A percentile compares a stretch with the other conserved stretches of the same genome.
Conservation (phyloP, 2,113 vertebrate genomes). For the Lepidiolamprologus cunningtoni region DNA sequence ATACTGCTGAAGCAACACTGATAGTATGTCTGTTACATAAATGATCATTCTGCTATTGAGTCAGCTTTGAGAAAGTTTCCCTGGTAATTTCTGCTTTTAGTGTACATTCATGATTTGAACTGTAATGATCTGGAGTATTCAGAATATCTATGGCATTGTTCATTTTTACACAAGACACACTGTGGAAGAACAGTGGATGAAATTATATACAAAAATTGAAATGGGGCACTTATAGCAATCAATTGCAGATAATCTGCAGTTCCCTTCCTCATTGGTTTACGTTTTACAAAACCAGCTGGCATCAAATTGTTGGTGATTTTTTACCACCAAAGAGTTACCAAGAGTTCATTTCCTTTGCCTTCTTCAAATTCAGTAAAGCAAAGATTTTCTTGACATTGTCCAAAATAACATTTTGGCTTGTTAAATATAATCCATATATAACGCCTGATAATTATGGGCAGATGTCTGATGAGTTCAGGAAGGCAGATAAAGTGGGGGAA, state of each 20-base stretch:
- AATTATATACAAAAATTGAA: background rate
- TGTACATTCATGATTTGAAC: background rate
- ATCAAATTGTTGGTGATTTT: background rate
- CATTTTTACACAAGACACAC: background rate
- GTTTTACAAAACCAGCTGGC: background rate
- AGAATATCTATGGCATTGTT: background rate
- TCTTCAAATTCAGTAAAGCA: background rate
- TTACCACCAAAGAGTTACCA: background rate
- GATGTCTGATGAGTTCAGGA: background rate
- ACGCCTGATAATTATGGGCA: background rate
- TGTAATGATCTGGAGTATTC: background rate
- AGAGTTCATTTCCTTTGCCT: background rate
- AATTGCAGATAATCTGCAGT: background rate
- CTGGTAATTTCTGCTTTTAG: background rate
- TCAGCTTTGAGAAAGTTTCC: background rate
- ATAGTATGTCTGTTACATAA: background rate
- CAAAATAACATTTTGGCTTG: background rate
- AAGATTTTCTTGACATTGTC: background rate
- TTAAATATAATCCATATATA: background rate
- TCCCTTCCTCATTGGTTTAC: background rate
- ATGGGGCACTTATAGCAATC: background rate
- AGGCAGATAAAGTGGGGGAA: background rate
- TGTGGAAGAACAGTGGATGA: background rate
- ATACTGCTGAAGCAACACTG: background rate
- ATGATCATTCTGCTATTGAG: background rate